Evolutionary conservation across 2,113 vertebrate species (phyloP).

Genomic region (Perca fluviatilis): DNA sequence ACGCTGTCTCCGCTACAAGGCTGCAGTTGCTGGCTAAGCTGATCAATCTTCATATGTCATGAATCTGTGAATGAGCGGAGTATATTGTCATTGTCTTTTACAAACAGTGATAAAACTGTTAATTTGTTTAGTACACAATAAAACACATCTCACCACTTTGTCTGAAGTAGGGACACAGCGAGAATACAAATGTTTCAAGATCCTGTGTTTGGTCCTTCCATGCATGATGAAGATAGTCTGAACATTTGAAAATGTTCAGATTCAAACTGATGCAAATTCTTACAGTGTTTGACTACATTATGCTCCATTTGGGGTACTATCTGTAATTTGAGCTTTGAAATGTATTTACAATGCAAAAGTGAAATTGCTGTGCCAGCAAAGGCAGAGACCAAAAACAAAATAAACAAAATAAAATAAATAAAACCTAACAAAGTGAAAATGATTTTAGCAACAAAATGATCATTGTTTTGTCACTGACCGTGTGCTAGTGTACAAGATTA

Average conservation of each 20-base stretch:
- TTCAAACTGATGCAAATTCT: neutral
- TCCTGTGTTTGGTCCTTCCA: neutral
- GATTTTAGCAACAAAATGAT: neutral
- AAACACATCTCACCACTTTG: neutral
- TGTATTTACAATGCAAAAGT: constrained; percentile 16
- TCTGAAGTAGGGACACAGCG: neutral
- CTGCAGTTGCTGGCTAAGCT: neutral
- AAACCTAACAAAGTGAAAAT: neutral
- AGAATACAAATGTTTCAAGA: neutral
- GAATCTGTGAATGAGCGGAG: neutral
- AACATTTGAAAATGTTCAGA: neutral
- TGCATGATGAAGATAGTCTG: neutral
- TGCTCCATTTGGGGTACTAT: constrained; percentile 16
- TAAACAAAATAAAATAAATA: neutral
- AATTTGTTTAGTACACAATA: neutral
- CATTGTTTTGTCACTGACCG: neutral
- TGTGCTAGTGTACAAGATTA: neutral
- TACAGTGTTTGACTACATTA: constrained; percentile 10
- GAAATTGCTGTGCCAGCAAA: constrained; percentile 22
- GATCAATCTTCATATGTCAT: constrained; percentile 18
- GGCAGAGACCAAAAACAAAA: neutral
- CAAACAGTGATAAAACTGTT: neutral
- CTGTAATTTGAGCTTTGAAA: constrained; percentile 30
- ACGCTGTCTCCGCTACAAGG: constrained; percentile 1
- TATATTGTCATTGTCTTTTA: neutral